Evolutionary conservation across 2,797 vertebrate genomes (phyloP).

Genomic region (Pantherophis vulpinus): DNA sequence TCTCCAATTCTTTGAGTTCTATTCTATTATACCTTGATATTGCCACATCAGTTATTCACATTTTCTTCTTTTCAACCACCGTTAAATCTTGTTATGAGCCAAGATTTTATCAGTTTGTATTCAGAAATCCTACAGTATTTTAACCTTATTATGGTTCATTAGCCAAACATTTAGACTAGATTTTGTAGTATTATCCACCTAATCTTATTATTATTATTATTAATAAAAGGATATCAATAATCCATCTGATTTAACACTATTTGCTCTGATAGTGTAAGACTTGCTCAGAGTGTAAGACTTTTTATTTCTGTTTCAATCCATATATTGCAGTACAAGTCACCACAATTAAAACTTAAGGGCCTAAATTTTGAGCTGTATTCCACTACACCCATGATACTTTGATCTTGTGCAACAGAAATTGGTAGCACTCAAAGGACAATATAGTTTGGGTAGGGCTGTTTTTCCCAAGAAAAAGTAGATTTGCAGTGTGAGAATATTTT

Average conservation of each 20-base stretch:
- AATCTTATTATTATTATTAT: background rate
- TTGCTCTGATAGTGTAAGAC: background rate
- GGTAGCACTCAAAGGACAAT: background rate
- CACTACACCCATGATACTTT: background rate
- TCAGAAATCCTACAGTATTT: background rate
- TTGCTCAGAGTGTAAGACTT: background rate
- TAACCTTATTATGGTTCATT: background rate
- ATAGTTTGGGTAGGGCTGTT: background rate
- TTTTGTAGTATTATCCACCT: background rate
- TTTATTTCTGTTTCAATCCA: background rate
- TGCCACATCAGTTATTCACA: background rate
- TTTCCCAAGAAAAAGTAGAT: background rate
- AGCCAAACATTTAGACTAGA: background rate
- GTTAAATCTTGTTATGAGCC: background rate
- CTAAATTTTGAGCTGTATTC: background rate
- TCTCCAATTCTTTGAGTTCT: background rate
- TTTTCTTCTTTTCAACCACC: background rate
- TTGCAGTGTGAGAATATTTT: background rate
- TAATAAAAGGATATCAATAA: background rate
- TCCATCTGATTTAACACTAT: background rate
- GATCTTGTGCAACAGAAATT: background rate
- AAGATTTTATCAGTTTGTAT: background rate
- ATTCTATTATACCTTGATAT: background rate
- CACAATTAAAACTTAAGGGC: background rate
- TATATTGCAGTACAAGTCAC: background rate